Percentiles rank a stretch among this genome's conserved stretches.
phyloP scores from a whole-genome alignment of 2,113 vertebrate species.

The Ibidorhyncha struthersii region DNA sequence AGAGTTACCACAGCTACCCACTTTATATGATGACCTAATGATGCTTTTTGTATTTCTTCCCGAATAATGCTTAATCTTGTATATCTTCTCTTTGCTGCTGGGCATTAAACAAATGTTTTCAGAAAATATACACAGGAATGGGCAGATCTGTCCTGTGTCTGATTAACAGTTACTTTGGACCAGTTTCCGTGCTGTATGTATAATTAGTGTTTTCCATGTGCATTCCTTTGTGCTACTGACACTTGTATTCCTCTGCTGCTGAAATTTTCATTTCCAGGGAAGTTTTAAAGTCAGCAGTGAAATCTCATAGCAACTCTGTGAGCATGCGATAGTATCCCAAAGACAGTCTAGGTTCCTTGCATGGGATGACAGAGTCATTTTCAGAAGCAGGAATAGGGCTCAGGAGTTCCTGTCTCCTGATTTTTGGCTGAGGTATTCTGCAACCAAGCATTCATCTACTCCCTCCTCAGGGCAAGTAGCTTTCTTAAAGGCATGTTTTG shows the following conservation, averaged over 20 bases:
- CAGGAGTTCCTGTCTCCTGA: neutral
- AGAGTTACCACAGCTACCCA: neutral
- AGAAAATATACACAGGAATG: neutral
- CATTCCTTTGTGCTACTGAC: neutral
- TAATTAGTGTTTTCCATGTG: neutral
- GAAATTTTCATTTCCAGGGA: neutral
- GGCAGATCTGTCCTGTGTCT: neutral
- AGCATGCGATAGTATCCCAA: accelerated
- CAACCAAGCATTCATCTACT: neutral
- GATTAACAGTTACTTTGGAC: neutral
- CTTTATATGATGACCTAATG: neutral
- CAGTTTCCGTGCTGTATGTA: neutral
- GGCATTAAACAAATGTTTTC: neutral
- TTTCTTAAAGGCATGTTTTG: neutral
- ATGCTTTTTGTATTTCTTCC: neutral
- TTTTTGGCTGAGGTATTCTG: neutral
- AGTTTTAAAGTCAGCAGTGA: neutral
- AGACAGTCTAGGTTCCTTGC: neutral
- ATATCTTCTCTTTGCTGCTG: neutral
- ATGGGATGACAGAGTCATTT: neutral
- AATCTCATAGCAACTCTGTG: neutral
- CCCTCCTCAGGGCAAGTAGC: neutral
- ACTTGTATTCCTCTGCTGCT: neutral
- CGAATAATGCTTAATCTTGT: neutral
- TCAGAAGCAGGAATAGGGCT: neutral